Evolutionary conservation across 1,140 invertebrate species (phyloP), one percentile per base, ranked within the genome.

Genomic region (Lepidostoma basale): DNA sequence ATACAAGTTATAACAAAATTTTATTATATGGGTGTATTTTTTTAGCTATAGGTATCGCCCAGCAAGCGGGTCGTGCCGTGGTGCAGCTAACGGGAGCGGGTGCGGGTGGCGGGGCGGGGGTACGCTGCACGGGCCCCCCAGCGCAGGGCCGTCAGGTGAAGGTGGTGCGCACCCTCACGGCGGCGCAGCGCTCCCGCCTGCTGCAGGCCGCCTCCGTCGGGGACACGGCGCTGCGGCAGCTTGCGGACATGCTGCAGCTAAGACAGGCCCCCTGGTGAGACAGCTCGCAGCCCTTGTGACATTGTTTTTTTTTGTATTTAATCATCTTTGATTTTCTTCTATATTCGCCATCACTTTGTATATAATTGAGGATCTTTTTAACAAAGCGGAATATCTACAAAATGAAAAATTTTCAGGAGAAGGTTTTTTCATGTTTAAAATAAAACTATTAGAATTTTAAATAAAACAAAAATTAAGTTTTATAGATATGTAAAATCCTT

Each of bases 81-180:
- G 20, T 4, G 42, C 26, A 6, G n/a, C 23, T 18, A 42, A 4
- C 40, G n/a, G 3, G 20, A 42, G 12, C 40, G 20, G 12, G 40
- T 42, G n/a, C 14, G 18, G 16, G 2, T 44, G 16, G 18, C 45
- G n/a, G 23, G 52, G 30, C 23, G 33, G 59, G 33, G 45, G 44
- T 2, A 14, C 62, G 12, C 16, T 30, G 14, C 40, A 42, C 28
- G 10, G 22, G 14, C n/a, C 39, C 9, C 9, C 10, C 10, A 18
- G 10, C 63, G 22, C 33, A 20, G 26, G 60, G 60, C 62, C 23
- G 30, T 1, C 44, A 64, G 45, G 52, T 56, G 12, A 56, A 67
- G 36, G 64, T 56, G 22, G 64, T 56, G 36, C 49, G 64, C 36
- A 47, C 49, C 2, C 52, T 56, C 9, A 58, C 49, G 49, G 39